Evolutionary conservation across 2,113 vertebrate species (phyloP).

Genomic region (Psilopsiagon aurifrons): DNA sequence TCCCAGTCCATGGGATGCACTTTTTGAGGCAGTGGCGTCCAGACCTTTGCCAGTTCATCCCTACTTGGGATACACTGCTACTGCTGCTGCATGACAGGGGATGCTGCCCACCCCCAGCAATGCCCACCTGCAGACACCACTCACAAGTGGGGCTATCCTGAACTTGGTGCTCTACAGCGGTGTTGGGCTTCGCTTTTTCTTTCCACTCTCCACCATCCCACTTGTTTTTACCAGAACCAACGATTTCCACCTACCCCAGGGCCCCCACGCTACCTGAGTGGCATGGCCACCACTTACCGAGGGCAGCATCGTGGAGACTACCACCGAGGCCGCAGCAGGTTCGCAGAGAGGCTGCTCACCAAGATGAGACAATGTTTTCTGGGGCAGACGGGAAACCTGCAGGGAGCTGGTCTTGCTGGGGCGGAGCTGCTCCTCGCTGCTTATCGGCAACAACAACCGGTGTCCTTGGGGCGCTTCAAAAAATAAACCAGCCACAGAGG

Average conservation of each 20-base stretch:
- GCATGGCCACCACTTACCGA: background rate
- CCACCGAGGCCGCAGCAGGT: rapidly evolving
- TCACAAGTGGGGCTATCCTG: background rate
- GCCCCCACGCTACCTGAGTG: rapidly evolving
- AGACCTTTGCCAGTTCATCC: background rate
- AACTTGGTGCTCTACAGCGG: rapidly evolving
- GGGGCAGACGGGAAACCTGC: background rate
- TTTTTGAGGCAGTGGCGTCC: background rate
- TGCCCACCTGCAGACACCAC: background rate
- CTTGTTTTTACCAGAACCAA: background rate
- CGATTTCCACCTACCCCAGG: background rate
- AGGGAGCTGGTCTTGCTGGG: background rate
- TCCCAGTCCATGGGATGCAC: background rate
- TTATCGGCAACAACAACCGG: constrained; percentile 19
- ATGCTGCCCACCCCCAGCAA: background rate
- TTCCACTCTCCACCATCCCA: background rate
- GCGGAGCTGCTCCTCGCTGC: constrained; percentile 21
- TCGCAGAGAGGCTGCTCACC: background rate
- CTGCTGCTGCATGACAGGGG: rapidly evolving
- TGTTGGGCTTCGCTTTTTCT: background rate
- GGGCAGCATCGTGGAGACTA: rapidly evolving
- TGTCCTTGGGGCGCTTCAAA: constrained; percentile 25
- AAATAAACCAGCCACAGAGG: background rate
- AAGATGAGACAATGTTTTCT: background rate
- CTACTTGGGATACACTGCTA: background rate